Evolutionary conservation across 2,113 vertebrate species (phyloP).

Genomic region (Tylochromis polylepis): DNA sequence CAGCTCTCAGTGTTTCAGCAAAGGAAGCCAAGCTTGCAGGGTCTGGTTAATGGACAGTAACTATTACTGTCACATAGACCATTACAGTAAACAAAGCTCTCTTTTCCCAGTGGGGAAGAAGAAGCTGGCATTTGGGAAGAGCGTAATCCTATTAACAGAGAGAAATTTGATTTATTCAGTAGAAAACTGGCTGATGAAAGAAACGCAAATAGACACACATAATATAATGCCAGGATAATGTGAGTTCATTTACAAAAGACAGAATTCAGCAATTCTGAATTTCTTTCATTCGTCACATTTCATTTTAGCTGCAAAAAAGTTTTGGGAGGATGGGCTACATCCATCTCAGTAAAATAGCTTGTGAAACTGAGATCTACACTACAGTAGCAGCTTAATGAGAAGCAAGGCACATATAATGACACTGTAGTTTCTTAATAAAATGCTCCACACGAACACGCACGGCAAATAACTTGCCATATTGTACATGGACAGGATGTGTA

Average conservation of each 20-base stretch:
- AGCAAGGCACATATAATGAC: background rate
- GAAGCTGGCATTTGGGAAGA: background rate
- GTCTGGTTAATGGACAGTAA: conserved; percentile 35
- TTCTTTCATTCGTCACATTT: background rate
- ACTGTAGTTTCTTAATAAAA: background rate
- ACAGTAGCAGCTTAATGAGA: background rate
- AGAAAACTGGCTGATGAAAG: background rate
- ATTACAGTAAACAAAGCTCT: conserved; percentile 33
- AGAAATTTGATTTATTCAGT: conserved; percentile 4
- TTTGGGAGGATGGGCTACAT: background rate
- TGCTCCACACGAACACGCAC: background rate
- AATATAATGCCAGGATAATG: background rate
- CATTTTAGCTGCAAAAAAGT: background rate
- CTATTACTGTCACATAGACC: conserved; percentile 37
- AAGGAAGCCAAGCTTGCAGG: background rate
- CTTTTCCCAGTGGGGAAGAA: background rate
- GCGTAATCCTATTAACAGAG: background rate
- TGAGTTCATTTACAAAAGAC: background rate
- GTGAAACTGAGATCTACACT: background rate
- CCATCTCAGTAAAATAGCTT: background rate
- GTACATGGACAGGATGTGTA: background rate
- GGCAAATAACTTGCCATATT: background rate
- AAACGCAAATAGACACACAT: background rate
- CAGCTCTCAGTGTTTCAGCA: background rate
- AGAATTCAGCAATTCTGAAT: background rate